Evolutionary conservation across 2,888 invertebrate species (phyloP).

Genomic region (Oxycera nigricornis): DNA sequence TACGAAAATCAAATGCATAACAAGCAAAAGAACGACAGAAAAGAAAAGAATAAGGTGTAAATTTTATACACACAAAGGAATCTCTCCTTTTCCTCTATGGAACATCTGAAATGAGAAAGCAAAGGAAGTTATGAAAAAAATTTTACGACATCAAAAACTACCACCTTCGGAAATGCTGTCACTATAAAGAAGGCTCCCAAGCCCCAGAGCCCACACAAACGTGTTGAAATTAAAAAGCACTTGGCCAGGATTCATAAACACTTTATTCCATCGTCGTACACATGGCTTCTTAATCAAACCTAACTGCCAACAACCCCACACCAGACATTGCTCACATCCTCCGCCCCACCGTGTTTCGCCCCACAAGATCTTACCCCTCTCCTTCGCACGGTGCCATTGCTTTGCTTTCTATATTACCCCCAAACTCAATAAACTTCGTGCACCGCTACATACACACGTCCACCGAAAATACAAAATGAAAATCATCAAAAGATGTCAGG

Average conservation of each 20-base stretch:
- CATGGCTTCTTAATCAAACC: constrained; percentile 33
- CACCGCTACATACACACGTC: constrained; percentile 20
- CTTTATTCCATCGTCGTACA: constrained; percentile 4
- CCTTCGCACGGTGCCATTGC: neutral
- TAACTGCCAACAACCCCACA: neutral
- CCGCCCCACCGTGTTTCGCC: neutral
- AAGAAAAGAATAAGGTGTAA: constrained; percentile 8
- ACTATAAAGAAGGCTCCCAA: constrained; percentile 17
- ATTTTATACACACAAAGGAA: constrained; percentile 9
- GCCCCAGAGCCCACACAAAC: constrained; percentile 26
- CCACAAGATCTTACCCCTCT: neutral
- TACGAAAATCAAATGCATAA: neutral
- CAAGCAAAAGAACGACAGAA: neutral
- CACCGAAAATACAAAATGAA: constrained; percentile 35
- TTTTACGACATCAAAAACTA: constrained; percentile 24
- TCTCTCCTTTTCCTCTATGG: neutral
- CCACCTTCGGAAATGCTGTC: constrained; percentile 38
- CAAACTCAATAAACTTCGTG: constrained; percentile 22
- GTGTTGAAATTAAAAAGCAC: constrained; percentile 44
- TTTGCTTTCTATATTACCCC: constrained; percentile 8
- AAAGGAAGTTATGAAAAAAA: constrained; percentile 27
- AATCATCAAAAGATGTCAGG: constrained; percentile 42
- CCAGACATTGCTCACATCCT: neutral
- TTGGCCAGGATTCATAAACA: constrained; percentile 42
- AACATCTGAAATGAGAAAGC: neutral